Base-by-base conservation (phyloP, 2,113 vertebrate genomes). In the Callocephalon fimbriatum region DNA sequence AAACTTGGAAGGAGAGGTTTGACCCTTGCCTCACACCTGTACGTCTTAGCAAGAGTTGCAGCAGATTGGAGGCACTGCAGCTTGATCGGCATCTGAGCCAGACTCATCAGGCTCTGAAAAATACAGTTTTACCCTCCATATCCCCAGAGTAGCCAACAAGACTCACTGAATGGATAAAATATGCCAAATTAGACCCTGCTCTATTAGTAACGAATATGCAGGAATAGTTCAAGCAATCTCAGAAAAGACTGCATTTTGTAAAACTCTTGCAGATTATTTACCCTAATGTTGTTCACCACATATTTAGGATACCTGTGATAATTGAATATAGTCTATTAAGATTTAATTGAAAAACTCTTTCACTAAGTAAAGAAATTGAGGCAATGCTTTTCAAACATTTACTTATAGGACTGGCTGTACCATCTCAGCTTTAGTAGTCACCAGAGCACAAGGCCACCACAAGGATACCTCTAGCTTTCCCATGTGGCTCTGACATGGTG, bases 311-410 rank as follows among this genome's bases (percentile, higher is more conserved):
- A 83, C 37, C 73, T 71, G 70, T 82, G 83, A 82, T 93, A 76
- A 85, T 86, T 90, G 66, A 88, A 86, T 82, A 63, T 0, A 5
- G 19, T 72, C 56, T 61, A 20, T 77, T 87, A 87, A 70, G 47
- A 63, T 93, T 92, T 80, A 85, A 90, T 54, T 77, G 58, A 73
- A 95, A 95, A 94, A 72, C 45, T 65, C 21, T 72, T 78, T 48
- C 45, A 56, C 18, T 54, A 62, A 68, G 54, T 83, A 85, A 91
- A 70, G 65, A 66, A 96, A 95, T 90, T 18, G 31, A 93, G 44
- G 44, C n/a, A 78, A 27, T 50, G 21, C 25, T 90, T 91, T 87
- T 93, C n/a, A n/a, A n/a, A n/a, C n/a, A n/a, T n/a, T n/a, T n/a
- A n/a, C n/a, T n/a, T n/a, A n/a, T n/a, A n/a, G n/a, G n/a, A n/a